These are phyloP conservation scores for Xenopus tropicalis DNA, from an alignment of 2,113 vertebrate species.

Conservation along the genomic window UCB_Xtro_10.0 CM004443.2:179619501-179620000, in stretches of 20 bases:
- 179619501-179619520: neutral
- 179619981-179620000: constrained; percentile 77
- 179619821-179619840: constrained; percentile 58
- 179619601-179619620: constrained; percentile 41
- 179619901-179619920: constrained; percentile 80
- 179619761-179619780: constrained; percentile 52
- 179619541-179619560: neutral
- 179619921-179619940: constrained; percentile 86
- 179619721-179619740: constrained; percentile 33
- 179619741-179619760: constrained; percentile 48
- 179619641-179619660: constrained; percentile 39
- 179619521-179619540: neutral
- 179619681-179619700: constrained; percentile 40
- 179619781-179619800: constrained; percentile 53
- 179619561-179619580: constrained; percentile 6
- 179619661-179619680: constrained; percentile 31
- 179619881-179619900: constrained; percentile 81
- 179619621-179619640: constrained; percentile 26
- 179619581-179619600: neutral
- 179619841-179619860: constrained; percentile 67
- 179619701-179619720: constrained; percentile 27
- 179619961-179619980: constrained; percentile 91
- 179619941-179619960: constrained; percentile 84
- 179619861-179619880: constrained; percentile 63
- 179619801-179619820: constrained; percentile 53